Base-by-base conservation (phyloP, 2,113 vertebrate species). In the Neotragus pygmaeus region DNA sequence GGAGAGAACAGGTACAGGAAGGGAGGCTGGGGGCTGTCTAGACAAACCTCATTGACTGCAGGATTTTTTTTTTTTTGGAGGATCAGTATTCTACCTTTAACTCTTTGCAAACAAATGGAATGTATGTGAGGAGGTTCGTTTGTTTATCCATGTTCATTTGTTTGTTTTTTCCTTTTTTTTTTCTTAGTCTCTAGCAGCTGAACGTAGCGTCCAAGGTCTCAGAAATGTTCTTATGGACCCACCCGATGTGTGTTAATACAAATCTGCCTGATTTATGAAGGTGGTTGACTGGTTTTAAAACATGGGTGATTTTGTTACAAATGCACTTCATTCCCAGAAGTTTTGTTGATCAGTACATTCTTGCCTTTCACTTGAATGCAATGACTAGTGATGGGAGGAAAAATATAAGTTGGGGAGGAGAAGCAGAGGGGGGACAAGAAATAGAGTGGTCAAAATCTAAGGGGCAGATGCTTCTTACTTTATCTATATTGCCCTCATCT, bases 261-360 rank as follows among this genome's bases (percentile, higher is more conserved):
- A 19, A 45, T 14, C 12, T 39, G 23, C 39, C 85, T 62, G 75
- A 62, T 85, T 36, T 77, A 51, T 17, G 27, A 88, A 84, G 85
- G 17, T 86, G 23, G 27, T 60, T 57, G 77, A 47, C 14, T 88
- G 11, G 4, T 83, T 96, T 93, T 55, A 84, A 92, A 90, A 92
- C 49, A 60, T 30, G 3, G 55, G 19, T 30, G 58, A 19, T 84
- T 94, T 84, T 78, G 47, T 77, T 86, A 93, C 13, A 81, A 62
- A 90, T 66, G 66, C 80, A 30, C 51, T 97, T 94, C 57, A 47
- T 73, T 88, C 55, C 36, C 23, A 70, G 81, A 73, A 55, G 49
- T 60, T 73, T 91, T 85, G 15, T 77, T 97, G 97, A 77, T 60
- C 70, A 51, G 60, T 57, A 81, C 81, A 87, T 90, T 94, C 75